A percentile compares a stretch with the other conserved stretches of the same genome.
Evolutionary conservation across 2,888 invertebrate genomes (phyloP).

Genomic region (Drosophila paranaensis): DNA sequence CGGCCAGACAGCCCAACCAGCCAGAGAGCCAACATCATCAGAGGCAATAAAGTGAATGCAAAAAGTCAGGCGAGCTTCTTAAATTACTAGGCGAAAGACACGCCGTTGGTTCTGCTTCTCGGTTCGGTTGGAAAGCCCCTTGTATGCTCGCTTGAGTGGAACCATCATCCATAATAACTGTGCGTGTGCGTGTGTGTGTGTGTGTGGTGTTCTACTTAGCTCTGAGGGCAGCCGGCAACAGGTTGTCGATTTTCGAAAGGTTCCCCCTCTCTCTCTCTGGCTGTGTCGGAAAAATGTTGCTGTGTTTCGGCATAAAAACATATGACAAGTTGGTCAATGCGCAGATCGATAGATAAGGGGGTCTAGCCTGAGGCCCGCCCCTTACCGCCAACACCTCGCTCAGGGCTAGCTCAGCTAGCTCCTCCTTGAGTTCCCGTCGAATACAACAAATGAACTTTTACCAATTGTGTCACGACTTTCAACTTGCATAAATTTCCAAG

Average conservation of each 20-base stretch:
- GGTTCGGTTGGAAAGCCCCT: conserved; percentile 42
- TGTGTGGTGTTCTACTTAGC: conserved; percentile 58
- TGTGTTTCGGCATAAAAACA: conserved; percentile 21
- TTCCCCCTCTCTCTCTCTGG: conserved; percentile 4
- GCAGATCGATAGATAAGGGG: conserved; percentile 44
- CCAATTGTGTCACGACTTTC: conserved; percentile 79
- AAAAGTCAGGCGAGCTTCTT: conserved; percentile 65
- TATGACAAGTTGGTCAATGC: conserved; percentile 45
- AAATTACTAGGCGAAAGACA: conserved; percentile 59
- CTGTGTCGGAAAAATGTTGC: not conserved
- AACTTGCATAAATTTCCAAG: conserved; percentile 75
- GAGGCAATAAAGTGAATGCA: conserved; percentile 65
- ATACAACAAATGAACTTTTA: conserved; percentile 69
- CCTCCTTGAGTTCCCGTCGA: conserved; percentile 6
- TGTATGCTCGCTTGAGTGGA: conserved; percentile 53
- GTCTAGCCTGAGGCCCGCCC: conserved; percentile 21
- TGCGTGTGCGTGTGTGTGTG: conserved; percentile 17
- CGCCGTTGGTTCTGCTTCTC: conserved; percentile 69
- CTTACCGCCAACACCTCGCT: not conserved
- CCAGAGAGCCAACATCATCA: conserved; percentile 37
- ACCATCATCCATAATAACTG: conserved; percentile 59
- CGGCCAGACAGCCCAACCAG: conserved; percentile 5
- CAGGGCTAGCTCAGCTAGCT: too few relatives aligned
- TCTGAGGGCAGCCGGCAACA: conserved; percentile 49
- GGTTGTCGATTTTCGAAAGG: conserved; percentile 61